Evolutionary conservation across 2,797 vertebrate genomes (phyloP).

Genomic region (Phrynocephalus vlangalii): DNA sequence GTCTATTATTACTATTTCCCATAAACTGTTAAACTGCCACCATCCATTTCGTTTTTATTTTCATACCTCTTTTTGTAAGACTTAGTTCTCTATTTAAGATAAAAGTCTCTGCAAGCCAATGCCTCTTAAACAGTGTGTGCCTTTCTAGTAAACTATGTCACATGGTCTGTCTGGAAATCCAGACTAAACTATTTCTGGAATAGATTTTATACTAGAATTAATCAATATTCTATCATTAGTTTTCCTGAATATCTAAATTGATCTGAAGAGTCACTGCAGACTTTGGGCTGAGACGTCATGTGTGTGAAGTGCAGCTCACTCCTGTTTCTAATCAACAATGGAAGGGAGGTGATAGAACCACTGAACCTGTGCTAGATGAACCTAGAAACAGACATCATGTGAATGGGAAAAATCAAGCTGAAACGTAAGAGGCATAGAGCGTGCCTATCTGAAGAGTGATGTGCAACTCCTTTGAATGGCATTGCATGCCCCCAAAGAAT

Average conservation of each 20-base stretch:
- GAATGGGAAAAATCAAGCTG: no score
- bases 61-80: not conserved
- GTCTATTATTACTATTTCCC: not conserved
- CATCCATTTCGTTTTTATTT: not conserved
- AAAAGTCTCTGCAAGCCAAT: not conserved
- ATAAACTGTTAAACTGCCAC: not conserved
- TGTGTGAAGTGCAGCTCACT: no score
- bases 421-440: no score
- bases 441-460: no score
- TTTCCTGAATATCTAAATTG: not conserved
- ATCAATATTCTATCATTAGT: not conserved
- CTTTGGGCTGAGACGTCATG: no score
- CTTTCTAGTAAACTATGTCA: not conserved
- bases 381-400: no score
- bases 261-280: no score
- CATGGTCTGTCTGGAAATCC: not conserved
- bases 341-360: no score
- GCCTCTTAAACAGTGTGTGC: not conserved
- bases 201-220: not conserved
- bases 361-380: no score
- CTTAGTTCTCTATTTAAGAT: not conserved
- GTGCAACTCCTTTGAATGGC: no score
- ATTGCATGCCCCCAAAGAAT: no score
- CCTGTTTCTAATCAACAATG: no score
- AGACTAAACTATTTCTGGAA: not conserved